These are phyloP conservation scores for Drosophila longiperda DNA, from an alignment of 2,888 invertebrate genomes.

Conservation along the genomic window DNA sequence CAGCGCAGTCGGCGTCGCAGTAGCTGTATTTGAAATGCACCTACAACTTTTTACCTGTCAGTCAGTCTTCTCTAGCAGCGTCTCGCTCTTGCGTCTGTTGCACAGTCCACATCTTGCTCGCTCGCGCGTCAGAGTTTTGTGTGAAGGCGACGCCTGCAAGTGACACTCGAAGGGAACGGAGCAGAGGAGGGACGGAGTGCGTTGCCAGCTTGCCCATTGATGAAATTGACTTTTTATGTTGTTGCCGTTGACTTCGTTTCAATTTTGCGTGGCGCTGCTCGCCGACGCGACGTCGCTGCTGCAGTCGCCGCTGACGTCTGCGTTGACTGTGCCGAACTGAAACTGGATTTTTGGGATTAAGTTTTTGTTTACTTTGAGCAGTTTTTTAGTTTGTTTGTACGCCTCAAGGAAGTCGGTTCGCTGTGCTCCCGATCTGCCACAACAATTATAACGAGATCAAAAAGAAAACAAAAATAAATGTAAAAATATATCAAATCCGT, in stretches of 20 bases:
- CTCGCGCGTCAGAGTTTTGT: constrained; percentile 40
- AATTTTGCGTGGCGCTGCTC: constrained; percentile 57
- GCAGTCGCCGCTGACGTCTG: constrained; percentile 20
- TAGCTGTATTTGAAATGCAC: constrained; percentile 62
- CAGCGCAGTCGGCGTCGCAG: constrained; percentile 40
- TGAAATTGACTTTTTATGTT: constrained; percentile 83
- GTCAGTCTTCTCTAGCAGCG: constrained; percentile 31
- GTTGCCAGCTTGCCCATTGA: constrained; percentile 74
- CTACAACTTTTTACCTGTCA: constrained; percentile 78
- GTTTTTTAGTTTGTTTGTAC: constrained; percentile 83
- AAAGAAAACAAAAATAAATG: constrained; percentile 21
- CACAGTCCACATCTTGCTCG: constrained; percentile 13
- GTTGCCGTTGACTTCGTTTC: constrained; percentile 72
- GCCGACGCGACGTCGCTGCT: constrained; percentile 18
- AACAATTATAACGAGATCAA: constrained; percentile 25
- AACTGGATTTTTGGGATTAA: constrained; percentile 82
- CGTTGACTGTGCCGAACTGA: constrained; percentile 40
- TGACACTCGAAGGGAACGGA: constrained; percentile 55
- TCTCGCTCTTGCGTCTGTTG: constrained; percentile 23
- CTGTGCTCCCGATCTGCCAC: constrained; percentile 52
- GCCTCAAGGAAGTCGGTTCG: constrained; percentile 82
- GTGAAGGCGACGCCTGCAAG: constrained; percentile 71
- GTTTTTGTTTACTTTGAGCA: constrained; percentile 83
- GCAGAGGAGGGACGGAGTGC: constrained; percentile 23
- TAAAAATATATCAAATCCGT: constrained; percentile 38